Evolutionary conservation across 2,797 vertebrate species (phyloP).

Genomic region (Microctenopoma steveboyesi): DNA sequence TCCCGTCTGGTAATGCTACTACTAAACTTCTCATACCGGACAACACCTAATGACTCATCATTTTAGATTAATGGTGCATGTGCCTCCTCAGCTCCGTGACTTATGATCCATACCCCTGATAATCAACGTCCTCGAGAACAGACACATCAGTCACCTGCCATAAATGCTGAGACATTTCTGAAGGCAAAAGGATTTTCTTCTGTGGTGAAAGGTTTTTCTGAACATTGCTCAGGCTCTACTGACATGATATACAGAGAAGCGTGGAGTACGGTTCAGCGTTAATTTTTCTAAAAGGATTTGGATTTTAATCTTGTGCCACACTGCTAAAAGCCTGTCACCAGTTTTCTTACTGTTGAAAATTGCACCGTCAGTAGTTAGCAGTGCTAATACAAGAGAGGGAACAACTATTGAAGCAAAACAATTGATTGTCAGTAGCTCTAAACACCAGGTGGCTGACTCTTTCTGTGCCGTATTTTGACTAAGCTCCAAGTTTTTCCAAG

Average conservation of each 20-base stretch:
- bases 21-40: slow-evolving; percentile 54
- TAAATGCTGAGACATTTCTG: slow-evolving; percentile 72
- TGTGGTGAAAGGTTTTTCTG: slow-evolving; percentile 67
- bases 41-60: slow-evolving; percentile 66
- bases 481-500: slow-evolving; percentile 40
- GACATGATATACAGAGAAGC: slow-evolving; percentile 75
- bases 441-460: slow-evolving; percentile 65
- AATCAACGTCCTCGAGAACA: slow-evolving; percentile 76
- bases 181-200: slow-evolving; percentile 59
- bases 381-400: slow-evolving; percentile 38
- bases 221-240: slow-evolving; percentile 67
- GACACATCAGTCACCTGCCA: slow-evolving; percentile 71
- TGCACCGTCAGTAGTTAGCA: slow-evolving; percentile 59
- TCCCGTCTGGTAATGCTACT: slow-evolving; percentile 39
- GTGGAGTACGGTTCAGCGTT: slow-evolving; percentile 66
- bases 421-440: slow-evolving; percentile 33
- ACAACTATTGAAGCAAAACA: slow-evolving; percentile 61
- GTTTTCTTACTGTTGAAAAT: slow-evolving; percentile 57
- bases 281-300: slow-evolving; percentile 84
- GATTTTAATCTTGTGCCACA: slow-evolving; percentile 76
- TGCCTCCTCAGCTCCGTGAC: slow-evolving; percentile 61
- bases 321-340: slow-evolving; percentile 75
- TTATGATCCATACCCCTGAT: slow-evolving; percentile 72
- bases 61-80: slow-evolving; percentile 64
- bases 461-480: slow-evolving; percentile 57